phyloP scores from a whole-genome alignment of 2,888 invertebrate species.

The Acleris holmiana region DNA sequence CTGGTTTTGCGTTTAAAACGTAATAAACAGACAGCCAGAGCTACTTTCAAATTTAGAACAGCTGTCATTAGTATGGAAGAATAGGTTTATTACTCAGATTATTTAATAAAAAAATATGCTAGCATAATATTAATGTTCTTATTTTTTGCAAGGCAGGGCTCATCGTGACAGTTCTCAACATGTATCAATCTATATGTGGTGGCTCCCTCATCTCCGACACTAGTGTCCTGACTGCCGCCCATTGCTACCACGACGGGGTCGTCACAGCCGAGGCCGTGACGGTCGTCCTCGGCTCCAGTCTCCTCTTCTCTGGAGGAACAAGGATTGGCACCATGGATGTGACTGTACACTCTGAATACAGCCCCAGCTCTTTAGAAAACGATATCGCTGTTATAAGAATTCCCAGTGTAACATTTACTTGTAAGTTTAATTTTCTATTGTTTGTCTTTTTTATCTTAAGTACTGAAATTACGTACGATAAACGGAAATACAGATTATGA shows the following conservation, averaged over 20 bases:
- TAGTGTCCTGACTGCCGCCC: slow-evolving; percentile 34
- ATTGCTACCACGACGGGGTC: slow-evolving; percentile 29
- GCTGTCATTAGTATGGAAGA: too few species aligned
- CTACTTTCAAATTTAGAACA: too few species aligned
- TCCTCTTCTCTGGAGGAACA: slow-evolving; percentile 40
- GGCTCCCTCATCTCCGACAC: slow-evolving; percentile 33
- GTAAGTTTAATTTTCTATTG: slow-evolving; percentile 44
- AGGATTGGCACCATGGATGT: slow-evolving; percentile 31
- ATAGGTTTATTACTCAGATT: too few species aligned
- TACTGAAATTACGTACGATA: too few species aligned
- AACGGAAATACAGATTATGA: too few species aligned
- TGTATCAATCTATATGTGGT: slow-evolving; percentile 32
- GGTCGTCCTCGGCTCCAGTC: slow-evolving; percentile 37
- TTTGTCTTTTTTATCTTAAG: too few species aligned
- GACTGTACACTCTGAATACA: slow-evolving; percentile 45
- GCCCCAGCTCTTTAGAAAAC: slow-evolving; percentile 50
- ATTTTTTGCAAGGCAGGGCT: slow-evolving; percentile 34
- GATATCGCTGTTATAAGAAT: slow-evolving; percentile 55
- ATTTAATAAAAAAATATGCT: too few species aligned
- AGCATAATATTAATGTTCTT: too few species aligned
- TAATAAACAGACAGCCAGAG: too few species aligned
- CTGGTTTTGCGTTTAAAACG: too few species aligned
- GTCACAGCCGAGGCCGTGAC: slow-evolving; percentile 22
- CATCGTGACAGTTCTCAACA: slow-evolving; percentile 18
- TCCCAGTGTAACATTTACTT: slow-evolving; percentile 44